These are phyloP conservation scores for Rhopilema esculentum DNA, from an alignment of 30 jellyfish, hydroid and myxozoan species.

Conservation along the genomic window DNA sequence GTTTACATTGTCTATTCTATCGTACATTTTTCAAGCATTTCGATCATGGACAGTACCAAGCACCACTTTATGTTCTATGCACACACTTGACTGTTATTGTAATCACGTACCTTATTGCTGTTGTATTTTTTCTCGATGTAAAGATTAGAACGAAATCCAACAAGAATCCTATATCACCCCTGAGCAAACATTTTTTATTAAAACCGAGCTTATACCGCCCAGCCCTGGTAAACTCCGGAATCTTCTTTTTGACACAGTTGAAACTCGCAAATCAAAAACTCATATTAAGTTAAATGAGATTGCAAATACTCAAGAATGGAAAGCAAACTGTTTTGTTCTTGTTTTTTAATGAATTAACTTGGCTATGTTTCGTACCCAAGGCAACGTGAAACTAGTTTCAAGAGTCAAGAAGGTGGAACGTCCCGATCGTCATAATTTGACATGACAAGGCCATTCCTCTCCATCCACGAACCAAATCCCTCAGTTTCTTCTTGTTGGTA, in stretches of 20 bases:
- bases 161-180: constrained; percentile 39
- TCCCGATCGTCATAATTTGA: neutral
- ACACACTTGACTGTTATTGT: constrained; percentile 23
- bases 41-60: neutral
- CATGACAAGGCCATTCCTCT: neutral
- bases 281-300: neutral
- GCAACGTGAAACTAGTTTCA: neutral
- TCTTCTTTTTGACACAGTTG: neutral
- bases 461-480: no score
- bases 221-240: constrained; percentile 1
- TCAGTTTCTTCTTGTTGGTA: no score
- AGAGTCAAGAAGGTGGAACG: neutral
- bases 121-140: constrained; percentile 43
- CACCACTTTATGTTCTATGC: constrained; percentile 20
- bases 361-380: neutral
- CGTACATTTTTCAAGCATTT: neutral
- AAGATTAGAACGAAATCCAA: constrained; percentile 52
- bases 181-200: constrained; percentile 26
- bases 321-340: neutral
- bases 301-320: neutral
- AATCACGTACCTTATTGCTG: constrained; percentile 9
- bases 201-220: constrained; percentile 6
- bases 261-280: constrained; percentile 21
- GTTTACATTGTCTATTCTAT: neutral
- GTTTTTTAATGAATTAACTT: neutral